Conservation (phyloP, 2,888 invertebrate species). For the Cheilosia variabilis region DNA sequence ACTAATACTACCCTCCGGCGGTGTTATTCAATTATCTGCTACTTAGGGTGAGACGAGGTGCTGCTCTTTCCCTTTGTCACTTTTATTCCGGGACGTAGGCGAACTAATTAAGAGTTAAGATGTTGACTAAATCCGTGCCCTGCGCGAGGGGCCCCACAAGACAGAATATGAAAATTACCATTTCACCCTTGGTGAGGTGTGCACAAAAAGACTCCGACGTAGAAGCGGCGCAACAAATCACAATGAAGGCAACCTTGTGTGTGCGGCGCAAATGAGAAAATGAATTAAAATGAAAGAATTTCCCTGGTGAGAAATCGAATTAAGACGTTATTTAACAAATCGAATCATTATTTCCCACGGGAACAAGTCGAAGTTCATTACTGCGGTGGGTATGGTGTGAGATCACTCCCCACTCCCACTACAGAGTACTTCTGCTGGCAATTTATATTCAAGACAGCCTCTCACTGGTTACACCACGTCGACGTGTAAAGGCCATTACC, state of each 20-base stretch:
- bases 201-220: not conserved
- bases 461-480: slow-evolving; percentile 35
- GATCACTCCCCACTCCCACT: slow-evolving; percentile 14
- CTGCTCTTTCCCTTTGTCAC: slow-evolving; percentile 65
- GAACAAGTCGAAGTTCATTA: slow-evolving; percentile 65
- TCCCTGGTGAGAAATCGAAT: slow-evolving; percentile 69
- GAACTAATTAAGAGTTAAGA: slow-evolving; percentile 70
- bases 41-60: slow-evolving; percentile 53
- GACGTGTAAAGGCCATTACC: slow-evolving; percentile 49
- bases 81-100: slow-evolving; percentile 31
- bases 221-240: not conserved
- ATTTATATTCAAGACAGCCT: slow-evolving; percentile 71
- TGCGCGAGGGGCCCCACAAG: no score
- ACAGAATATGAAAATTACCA: slow-evolving; percentile 33
- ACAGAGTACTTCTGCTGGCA: slow-evolving; percentile 51
- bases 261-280: not conserved
- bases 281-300: slow-evolving; percentile 40
- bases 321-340: slow-evolving; percentile 71
- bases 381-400: slow-evolving; percentile 22
- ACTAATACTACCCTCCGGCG: slow-evolving; percentile 33
- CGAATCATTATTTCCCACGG: slow-evolving; percentile 71
- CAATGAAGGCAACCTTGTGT: not conserved
- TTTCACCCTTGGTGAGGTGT: slow-evolving; percentile 22
- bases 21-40: slow-evolving; percentile 72
- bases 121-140: not conserved